These are phyloP conservation scores for Sabatieria punctata DNA, from an alignment of 2,888 invertebrate genomes.

Conservation along the genomic window DNA sequence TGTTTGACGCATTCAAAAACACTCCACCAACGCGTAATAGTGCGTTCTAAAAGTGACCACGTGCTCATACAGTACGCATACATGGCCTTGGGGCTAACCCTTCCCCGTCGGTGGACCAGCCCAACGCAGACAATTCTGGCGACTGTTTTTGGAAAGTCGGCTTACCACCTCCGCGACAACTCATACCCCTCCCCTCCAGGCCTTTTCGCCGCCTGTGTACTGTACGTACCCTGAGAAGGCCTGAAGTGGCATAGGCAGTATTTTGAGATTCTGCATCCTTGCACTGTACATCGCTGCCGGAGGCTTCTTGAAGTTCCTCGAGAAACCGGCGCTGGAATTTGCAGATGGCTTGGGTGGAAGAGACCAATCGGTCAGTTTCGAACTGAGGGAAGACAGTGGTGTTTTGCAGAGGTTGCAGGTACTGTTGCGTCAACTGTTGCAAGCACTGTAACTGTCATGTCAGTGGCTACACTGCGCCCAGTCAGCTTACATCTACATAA, in stretches of 20 bases:
- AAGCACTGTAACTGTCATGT: constrained; percentile 50
- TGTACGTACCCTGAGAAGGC: not conserved
- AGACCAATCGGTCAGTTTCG: constrained; percentile 86
- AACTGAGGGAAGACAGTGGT: constrained; percentile 89
- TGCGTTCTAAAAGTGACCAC: constrained; percentile 55
- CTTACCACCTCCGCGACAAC: no score
- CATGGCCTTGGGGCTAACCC: no score
- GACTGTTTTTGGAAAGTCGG: no score
- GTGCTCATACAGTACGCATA: no score
- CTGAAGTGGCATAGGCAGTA: not conserved
- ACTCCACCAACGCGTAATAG: constrained; percentile 88
- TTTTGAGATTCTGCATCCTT: constrained; percentile 1
- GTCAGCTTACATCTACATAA: constrained; percentile 46
- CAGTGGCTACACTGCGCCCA: not conserved
- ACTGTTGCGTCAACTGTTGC: constrained; percentile 81
- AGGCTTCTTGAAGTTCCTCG: constrained; percentile 47
- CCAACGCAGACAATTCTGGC: no score
- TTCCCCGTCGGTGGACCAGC: no score
- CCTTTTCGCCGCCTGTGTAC: no score
- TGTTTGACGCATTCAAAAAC: constrained; percentile 90
- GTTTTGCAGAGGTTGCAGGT: constrained; percentile 83
- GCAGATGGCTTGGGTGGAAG: constrained; percentile 92
- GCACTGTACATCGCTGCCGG: constrained; percentile 11
- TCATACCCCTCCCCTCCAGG: no score
- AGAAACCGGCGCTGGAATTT: constrained; percentile 89